Conservation (phyloP, 1,140 invertebrate species). For the Cyrtorhinus lividipennis region DNA sequence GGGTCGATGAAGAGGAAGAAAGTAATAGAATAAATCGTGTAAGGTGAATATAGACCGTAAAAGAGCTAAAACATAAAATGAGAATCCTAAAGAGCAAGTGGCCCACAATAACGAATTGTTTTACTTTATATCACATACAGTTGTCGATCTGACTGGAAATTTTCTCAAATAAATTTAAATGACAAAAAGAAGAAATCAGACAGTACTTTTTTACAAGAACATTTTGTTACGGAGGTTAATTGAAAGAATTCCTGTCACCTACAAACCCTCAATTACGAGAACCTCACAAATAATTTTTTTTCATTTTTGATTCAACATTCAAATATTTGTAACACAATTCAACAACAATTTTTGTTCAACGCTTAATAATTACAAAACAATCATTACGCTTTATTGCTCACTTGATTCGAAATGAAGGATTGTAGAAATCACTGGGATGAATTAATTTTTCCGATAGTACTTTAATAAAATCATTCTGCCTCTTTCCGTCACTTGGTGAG, state of each 20-base stretch:
- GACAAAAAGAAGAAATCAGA: background rate
- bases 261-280: background rate
- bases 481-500: background rate
- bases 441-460: background rate
- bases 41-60: background rate
- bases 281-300: background rate
- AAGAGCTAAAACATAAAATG: background rate
- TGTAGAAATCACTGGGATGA: slow-evolving; percentile 2
- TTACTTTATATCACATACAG: slow-evolving; percentile 1
- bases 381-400: background rate
- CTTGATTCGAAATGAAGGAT: background rate
- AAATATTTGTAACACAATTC: slow-evolving; percentile 7
- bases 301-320: background rate
- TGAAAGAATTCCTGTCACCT: too few species aligned
- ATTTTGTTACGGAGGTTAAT: too few species aligned
- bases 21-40: background rate
- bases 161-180: background rate
- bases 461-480: too few species aligned
- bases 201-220: background rate
- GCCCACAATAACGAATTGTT: background rate
- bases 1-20: background rate
- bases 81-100: background rate
- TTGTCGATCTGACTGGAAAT: slow-evolving; percentile 4
- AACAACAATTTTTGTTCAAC: slow-evolving; percentile 7
- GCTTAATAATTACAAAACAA: slow-evolving; percentile 8